phyloP scores from a whole-genome alignment of 2,113 vertebrate genomes.

The Edolisoma coerulescens region DNA sequence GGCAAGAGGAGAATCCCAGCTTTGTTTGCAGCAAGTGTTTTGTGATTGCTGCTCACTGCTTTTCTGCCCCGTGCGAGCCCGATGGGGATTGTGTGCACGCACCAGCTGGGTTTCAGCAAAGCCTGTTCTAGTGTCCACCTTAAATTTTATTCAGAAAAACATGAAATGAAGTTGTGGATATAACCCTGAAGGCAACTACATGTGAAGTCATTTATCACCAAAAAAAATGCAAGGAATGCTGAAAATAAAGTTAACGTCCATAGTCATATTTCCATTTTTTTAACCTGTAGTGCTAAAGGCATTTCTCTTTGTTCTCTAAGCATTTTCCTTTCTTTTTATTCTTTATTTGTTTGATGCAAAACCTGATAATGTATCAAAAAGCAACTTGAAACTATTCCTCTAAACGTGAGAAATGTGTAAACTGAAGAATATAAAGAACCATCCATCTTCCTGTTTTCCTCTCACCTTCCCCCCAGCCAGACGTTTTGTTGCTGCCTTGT shows the following conservation, averaged over 20 bases:
- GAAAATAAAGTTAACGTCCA: constrained; percentile 7
- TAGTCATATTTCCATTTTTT: constrained; percentile 19
- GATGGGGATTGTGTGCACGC: neutral
- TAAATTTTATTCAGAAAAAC: constrained; percentile 44
- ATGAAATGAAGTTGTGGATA: neutral
- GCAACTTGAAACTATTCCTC: neutral
- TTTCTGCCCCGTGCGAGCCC: neutral
- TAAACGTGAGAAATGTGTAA: neutral
- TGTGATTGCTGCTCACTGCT: neutral
- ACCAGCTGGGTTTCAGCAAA: neutral
- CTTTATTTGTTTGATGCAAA: neutral
- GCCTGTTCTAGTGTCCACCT: constrained; percentile 17
- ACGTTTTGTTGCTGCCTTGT: neutral
- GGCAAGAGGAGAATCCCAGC: neutral
- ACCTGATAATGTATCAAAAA: neutral
- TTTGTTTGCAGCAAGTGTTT: neutral
- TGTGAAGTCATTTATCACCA: constrained; percentile 53
- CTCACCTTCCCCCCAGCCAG: neutral
- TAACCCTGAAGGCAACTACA: constrained; percentile 43
- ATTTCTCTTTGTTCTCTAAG: constrained; percentile 29
- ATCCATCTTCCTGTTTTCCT: neutral
- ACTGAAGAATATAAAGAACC: neutral
- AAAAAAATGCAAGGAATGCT: constrained; percentile 59
- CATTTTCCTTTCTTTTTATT: constrained; percentile 9
- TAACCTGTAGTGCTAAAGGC: constrained; percentile 7